Percentiles rank a stretch among this genome's conserved stretches.
These are phyloP conservation scores for Anguilla obscura DNA, from an alignment of 2,797 vertebrate species.

Conservation along the genomic window DNA sequence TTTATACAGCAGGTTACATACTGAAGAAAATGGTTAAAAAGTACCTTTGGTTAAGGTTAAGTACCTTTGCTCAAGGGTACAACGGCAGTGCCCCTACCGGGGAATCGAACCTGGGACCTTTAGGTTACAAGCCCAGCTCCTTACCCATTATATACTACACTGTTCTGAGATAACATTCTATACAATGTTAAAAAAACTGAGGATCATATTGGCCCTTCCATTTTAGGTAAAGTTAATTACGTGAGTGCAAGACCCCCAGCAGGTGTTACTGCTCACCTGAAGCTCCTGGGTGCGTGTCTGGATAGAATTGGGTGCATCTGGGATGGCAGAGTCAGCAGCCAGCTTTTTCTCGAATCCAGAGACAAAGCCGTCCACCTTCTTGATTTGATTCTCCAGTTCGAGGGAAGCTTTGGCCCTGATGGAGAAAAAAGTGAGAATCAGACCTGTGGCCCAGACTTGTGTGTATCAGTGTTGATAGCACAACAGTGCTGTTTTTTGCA, in stretches of 20 bases:
- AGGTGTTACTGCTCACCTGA: constrained; percentile 67
- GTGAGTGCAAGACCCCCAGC: not conserved
- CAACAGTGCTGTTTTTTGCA: not conserved
- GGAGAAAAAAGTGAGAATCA: constrained; percentile 10
- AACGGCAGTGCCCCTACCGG: too few species aligned
- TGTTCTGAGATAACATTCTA: not conserved
- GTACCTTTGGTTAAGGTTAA: too few species aligned
- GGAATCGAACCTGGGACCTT: too few species aligned
- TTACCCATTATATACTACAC: too few species aligned
- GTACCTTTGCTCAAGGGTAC: too few species aligned
- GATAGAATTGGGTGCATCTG: constrained; percentile 72
- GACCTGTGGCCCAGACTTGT: not conserved
- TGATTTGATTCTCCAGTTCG: constrained; percentile 85
- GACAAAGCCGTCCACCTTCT: constrained; percentile 79
- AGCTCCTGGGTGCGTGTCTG: constrained; percentile 72
- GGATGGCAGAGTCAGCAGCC: constrained; percentile 75
- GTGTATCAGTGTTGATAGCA: not conserved
- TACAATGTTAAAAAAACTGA: not conserved
- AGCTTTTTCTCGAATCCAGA: constrained; percentile 81
- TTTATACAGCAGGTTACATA: too few species aligned
- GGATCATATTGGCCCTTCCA: not conserved
- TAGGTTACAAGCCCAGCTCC: too few species aligned
- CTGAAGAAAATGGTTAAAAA: too few species aligned
- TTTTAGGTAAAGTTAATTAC: not conserved
- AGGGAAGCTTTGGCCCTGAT: constrained; percentile 84